phyloP scores from a whole-genome alignment of 2,113 vertebrate genomes.

The Antechinus flavipes region DNA sequence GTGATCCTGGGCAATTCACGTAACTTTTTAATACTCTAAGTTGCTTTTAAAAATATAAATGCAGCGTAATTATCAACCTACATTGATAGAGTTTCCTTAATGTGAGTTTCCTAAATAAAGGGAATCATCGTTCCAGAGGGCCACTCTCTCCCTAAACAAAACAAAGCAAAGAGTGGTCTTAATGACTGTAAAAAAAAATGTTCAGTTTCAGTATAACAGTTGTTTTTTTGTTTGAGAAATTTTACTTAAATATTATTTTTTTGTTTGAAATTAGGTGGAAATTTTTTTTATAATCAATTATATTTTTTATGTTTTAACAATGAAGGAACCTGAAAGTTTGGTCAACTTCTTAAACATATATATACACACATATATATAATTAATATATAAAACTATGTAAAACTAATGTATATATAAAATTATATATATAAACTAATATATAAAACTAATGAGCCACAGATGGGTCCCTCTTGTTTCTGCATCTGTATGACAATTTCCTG shows the following conservation, averaged over 20 bases:
- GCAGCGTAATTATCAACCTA: background rate
- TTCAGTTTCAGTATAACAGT: background rate
- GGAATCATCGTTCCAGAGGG: background rate
- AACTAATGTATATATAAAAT: no score
- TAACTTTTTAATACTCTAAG: background rate
- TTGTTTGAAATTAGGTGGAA: conserved; percentile 10
- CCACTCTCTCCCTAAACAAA: background rate
- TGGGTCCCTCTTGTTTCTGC: conserved; percentile 62
- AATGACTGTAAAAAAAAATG: background rate
- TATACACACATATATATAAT: no score
- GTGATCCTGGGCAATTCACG: background rate
- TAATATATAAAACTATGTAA: no score
- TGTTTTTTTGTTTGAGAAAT: conserved; percentile 5
- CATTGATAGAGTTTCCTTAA: background rate
- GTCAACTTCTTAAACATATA: conserved; percentile 64
- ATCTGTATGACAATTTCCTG: conserved; percentile 75
- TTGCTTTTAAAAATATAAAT: background rate
- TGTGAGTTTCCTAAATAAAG: background rate
- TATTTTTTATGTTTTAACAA: conserved; percentile 44
- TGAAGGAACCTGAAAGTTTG: conserved; percentile 60
- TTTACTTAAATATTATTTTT: conserved; percentile 16
- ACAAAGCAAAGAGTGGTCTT: background rate
- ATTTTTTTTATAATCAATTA: conserved; percentile 37
- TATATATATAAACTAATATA: background rate
- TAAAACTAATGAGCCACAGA: conserved; percentile 77